Percentiles rank a stretch among this genome's conserved stretches.
phyloP scores from a whole-genome alignment of 2,888 invertebrate genomes.

The Leptopilina myrica region DNA sequence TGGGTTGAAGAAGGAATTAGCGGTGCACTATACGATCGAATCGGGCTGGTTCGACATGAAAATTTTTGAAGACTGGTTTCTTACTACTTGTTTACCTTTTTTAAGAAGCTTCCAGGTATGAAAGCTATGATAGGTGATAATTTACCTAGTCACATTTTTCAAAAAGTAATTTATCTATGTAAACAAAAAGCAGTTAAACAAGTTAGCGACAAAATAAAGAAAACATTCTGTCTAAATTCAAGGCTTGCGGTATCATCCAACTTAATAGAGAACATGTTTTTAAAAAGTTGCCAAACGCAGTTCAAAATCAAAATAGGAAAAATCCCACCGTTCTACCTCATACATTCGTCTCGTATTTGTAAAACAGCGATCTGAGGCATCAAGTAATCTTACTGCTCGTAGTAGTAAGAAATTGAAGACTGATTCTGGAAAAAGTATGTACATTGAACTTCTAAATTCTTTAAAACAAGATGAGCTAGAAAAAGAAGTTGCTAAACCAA shows the following conservation, averaged over 20 bases:
- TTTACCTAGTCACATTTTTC: slow-evolving; percentile 64
- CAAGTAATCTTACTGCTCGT: background rate
- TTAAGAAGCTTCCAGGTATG: slow-evolving; percentile 55
- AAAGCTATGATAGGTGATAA: slow-evolving; percentile 73
- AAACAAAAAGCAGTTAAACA: slow-evolving; percentile 53
- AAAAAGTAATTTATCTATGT: slow-evolving; percentile 62
- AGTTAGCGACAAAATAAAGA: slow-evolving; percentile 15
- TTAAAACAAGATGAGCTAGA: background rate
- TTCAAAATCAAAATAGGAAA: background rate
- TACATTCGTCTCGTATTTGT: slow-evolving; percentile 14
- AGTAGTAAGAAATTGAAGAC: background rate
- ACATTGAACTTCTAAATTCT: background rate
- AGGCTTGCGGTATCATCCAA: slow-evolving; percentile 45
- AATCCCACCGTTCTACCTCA: background rate
- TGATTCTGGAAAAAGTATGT: background rate
- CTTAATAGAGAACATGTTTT: slow-evolving; percentile 42
- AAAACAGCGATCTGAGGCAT: background rate
- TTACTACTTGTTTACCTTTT: slow-evolving; percentile 54
- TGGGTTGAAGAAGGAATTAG: slow-evolving; percentile 65
- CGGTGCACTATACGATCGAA: slow-evolving; percentile 60
- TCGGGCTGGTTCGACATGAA: slow-evolving; percentile 66
- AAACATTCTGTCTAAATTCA: slow-evolving; percentile 49
- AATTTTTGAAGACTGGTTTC: slow-evolving; percentile 3
- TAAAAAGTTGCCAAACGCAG: slow-evolving; percentile 13
- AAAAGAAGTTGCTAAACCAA: too few relatives aligned